Base-by-base conservation (phyloP, 2,888 invertebrate genomes). In the Cheilosia grossa region DNA sequence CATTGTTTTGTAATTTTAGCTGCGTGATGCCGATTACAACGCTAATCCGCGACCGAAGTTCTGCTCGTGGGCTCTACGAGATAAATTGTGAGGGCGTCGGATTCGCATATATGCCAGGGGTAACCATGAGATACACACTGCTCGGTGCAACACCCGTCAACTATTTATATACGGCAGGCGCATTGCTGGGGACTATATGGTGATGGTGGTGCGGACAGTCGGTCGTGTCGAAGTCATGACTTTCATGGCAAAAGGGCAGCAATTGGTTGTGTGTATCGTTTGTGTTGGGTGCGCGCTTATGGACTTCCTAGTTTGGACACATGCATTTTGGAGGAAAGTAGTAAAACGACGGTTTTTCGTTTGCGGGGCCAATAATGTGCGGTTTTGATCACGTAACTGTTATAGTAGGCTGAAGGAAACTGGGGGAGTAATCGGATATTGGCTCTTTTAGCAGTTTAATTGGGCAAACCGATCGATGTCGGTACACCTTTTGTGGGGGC, bases 11-110 rank as follows among this genome's bases (percentile, higher is more conserved):
- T 81, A 75, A 53, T 80, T 53, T 66, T 51, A 54, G 53, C 75
- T 72, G 85, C 81, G 72, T 72, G 85, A 81, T 85, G 81, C 61
- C 75, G 83, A 70, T 70, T 80, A 70, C 80, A 70, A 63, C 30
- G 72, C 67, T 85, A 81, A 85, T 81, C 75, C 85, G 75, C 42
- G 85, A 81, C 85, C 42, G 24, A 69, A 56, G 85, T 64, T 64
- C 56, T 73, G 59, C 83, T 74, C 83, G 83, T 79, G 83, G 69
- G 44, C 69, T 69, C 51, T 40, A 79, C 56, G 61, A 75, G 70
- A 51, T 81, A 72, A 81, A 85, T 81, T 77, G 75, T 58, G 81
- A 72, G 75, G 85, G 85, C 81, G 85, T 53, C 40, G 27, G 42
- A 44, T 70, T 66, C 72, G 54, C 54, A 78, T 72, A 69, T 72